These are phyloP conservation scores for Chrosomus eos DNA, from an alignment of 2,797 vertebrate species.

Conservation along the genomic window DNA sequence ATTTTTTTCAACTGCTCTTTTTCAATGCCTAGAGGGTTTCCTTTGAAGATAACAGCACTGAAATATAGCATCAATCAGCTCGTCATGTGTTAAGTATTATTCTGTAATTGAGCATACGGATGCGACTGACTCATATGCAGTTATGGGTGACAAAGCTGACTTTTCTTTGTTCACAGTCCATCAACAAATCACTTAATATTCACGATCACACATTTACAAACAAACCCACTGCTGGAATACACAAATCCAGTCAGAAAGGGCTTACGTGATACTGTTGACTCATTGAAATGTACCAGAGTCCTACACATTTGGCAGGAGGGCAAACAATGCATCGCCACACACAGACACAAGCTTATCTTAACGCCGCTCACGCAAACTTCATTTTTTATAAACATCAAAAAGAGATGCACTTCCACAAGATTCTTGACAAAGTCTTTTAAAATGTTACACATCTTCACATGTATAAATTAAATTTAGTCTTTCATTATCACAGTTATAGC, in stretches of 20 bases:
- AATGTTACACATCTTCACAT: neutral
- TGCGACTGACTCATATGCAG: conserved; percentile 4
- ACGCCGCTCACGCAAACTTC: neutral
- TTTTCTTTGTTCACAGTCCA: conserved; percentile 42
- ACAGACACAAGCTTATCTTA: conserved; percentile 24
- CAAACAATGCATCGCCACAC: conserved; percentile 16
- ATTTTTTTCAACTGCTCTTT: neutral
- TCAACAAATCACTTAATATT: conserved; percentile 41
- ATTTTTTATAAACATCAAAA: neutral
- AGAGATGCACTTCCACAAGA: neutral
- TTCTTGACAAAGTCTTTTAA: conserved; percentile 6
- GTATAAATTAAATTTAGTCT: neutral
- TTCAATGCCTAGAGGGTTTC: neutral
- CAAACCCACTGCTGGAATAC: conserved; percentile 38
- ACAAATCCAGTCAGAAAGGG: conserved; percentile 35
- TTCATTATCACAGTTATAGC: neutral
- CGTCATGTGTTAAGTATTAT: neutral
- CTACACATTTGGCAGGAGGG: conserved; percentile 37
- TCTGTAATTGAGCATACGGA: conserved; percentile 28
- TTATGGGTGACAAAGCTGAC: conserved; percentile 27
- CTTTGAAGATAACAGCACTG: conserved; percentile 11
- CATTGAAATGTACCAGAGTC: conserved; percentile 21
- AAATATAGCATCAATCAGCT: conserved; percentile 20
- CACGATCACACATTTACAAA: conserved; percentile 37
- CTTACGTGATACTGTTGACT: conserved; percentile 40